Evolutionary conservation across 2,113 vertebrate genomes (phyloP), one percentile per base, ranked within the genome.

Genomic region (Oreochromis aureus): DNA sequence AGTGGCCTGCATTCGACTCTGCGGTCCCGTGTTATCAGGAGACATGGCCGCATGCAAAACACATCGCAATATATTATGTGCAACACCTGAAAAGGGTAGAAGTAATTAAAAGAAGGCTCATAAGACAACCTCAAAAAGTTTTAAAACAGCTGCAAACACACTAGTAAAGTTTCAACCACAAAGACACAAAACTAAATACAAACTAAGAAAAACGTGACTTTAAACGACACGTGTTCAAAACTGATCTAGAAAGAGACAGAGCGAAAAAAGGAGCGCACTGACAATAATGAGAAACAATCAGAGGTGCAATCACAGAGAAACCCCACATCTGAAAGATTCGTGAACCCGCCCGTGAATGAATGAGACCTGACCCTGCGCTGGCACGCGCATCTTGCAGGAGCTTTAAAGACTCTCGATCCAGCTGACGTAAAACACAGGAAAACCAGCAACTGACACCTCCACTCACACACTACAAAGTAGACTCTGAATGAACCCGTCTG

Each of bases 401-500:
- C 34, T 27, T 24, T 12, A 48, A 73, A 88, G n/a, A 11, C 18
- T 80, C 22, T 46, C 6, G 15, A 66, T n/a, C 48, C 39, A 48
- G 48, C 63, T 27, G 11, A 53, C 3, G 41, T 4, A 7, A 73
- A 73, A 48, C 12, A 56, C 22, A 48, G 32, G 10, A 22, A 61
- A 86, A 80, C 18, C 44, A 22, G 54, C 11, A 27, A 27, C 76
- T 58, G 59, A 66, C 73, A 86, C 79, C 39, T 46, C 24, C 13
- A n/a, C 32, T 61, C 63, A 46, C 30, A 58, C 81, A 34, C 56
- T 19, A 27, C 41, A 30, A 3, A 46, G 6, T 19, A 8, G 58
- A 16, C 53, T 83, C 53, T 84, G 56, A 22, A 18, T 90, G 86
- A 89, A 87, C 82, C 76, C 53, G 87, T 61, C 58, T 27, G 87